These are phyloP conservation scores for Phylloscopus whistleri DNA, from an alignment of 2,113 vertebrate species.

Conservation along the genomic window DNA sequence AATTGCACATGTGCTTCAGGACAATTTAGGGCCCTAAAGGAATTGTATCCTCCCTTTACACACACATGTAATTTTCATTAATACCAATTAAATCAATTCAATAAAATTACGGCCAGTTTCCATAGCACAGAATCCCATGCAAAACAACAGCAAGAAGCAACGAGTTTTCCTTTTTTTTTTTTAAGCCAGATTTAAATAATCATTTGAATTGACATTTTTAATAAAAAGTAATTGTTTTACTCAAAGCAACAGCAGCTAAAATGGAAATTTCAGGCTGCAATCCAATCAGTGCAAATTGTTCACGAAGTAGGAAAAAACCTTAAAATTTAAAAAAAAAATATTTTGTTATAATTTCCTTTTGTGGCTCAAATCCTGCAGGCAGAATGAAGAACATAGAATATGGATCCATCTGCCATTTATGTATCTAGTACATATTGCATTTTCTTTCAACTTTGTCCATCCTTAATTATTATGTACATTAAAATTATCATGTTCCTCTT, in stretches of 20 bases:
- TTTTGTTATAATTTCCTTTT: slow-evolving; percentile 29
- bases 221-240: slow-evolving; percentile 69
- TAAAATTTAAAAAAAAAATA: background rate
- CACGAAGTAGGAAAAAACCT: slow-evolving; percentile 21
- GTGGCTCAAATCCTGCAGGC: slow-evolving; percentile 15
- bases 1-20: slow-evolving; percentile 44
- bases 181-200: slow-evolving; percentile 41
- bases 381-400: background rate
- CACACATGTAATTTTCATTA: slow-evolving; percentile 62
- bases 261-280: slow-evolving; percentile 49
- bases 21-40: slow-evolving; percentile 45
- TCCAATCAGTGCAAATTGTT: slow-evolving; percentile 45
- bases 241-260: slow-evolving; percentile 52
- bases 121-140: slow-evolving; percentile 8
- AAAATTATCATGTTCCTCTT: background rate
- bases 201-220: slow-evolving; percentile 61
- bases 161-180: background rate
- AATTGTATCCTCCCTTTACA: slow-evolving; percentile 26
- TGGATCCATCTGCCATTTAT: background rate
- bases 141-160: slow-evolving; percentile 26
- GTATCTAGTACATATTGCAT: background rate
- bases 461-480: background rate
- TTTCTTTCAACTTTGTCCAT: background rate
- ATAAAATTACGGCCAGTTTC: slow-evolving; percentile 35
- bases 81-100: slow-evolving; percentile 59